Percentiles rank a stretch among this genome's conserved stretches.
These are phyloP conservation scores for Campodea augens DNA, from an alignment of 1,140 invertebrate species.

Conservation along the genomic window DNA sequence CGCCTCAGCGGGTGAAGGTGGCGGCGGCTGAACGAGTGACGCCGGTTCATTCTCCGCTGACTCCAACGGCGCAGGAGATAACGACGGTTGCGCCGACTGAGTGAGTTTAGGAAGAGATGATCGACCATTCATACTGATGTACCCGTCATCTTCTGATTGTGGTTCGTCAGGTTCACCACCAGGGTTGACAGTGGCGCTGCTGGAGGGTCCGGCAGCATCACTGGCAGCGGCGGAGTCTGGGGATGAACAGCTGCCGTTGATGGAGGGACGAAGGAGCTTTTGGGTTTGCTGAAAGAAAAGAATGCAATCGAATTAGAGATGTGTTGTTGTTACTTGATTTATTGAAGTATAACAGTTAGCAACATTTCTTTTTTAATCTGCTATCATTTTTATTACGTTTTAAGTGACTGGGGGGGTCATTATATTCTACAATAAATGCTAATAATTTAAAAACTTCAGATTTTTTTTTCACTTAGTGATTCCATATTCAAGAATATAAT, in stretches of 20 bases:
- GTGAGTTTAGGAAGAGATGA: slow-evolving; percentile 36
- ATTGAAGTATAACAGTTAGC: no score
- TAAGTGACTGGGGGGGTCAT: no score
- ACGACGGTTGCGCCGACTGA: slow-evolving; percentile 10
- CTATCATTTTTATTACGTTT: no score
- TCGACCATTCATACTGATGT: slow-evolving; percentile 72
- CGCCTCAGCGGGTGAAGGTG: slow-evolving; percentile 50
- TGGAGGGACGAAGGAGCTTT: no score
- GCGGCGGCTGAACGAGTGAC: slow-evolving; percentile 21
- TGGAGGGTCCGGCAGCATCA: background rate
- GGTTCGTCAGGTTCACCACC: slow-evolving; percentile 20
- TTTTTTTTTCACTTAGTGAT: no score
- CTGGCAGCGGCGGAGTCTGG: background rate
- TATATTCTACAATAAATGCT: no score
- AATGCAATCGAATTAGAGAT: no score
- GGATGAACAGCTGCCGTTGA: background rate
- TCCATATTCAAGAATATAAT: no score
- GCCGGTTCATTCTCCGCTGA: slow-evolving; percentile 25
- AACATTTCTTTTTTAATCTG: no score
- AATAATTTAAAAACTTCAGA: no score
- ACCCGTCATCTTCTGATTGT: slow-evolving; percentile 72
- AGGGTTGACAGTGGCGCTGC: background rate
- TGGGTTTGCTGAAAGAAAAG: no score
- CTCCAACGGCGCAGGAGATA: slow-evolving; percentile 29
- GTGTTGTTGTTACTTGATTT: no score